phyloP scores from a whole-genome alignment of 1,140 invertebrate genomes.

The Formica exsecta region DNA sequence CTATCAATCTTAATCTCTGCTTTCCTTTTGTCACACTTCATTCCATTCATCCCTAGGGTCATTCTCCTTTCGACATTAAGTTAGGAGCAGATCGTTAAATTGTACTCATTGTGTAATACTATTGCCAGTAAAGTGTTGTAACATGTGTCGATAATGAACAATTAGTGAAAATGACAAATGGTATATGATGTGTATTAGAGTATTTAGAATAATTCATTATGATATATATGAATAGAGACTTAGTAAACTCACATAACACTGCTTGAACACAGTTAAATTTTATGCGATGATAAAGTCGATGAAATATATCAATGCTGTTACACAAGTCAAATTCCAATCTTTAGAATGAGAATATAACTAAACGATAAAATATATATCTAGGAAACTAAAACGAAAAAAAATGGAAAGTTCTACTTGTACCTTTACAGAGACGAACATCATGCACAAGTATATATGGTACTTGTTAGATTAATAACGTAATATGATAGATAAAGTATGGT shows the following conservation, averaged over 20 bases:
- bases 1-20: conserved; percentile 41
- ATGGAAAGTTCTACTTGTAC: conserved; percentile 48
- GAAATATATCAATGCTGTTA: conserved; percentile 46
- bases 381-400: conserved; percentile 41
- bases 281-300: conserved; percentile 41
- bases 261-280: conserved; percentile 80
- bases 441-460: conserved; percentile 46
- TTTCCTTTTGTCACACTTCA: conserved; percentile 18
- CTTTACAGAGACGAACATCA: conserved; percentile 44
- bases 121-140: conserved; percentile 6
- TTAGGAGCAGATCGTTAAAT: conserved; percentile 24
- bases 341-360: conserved; percentile 80
- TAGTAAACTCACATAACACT: conserved; percentile 85
- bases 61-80: conserved; percentile 67
- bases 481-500: conserved; percentile 37
- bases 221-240: conserved; percentile 40
- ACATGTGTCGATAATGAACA: conserved; percentile 35
- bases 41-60: conserved; percentile 62
- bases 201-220: conserved; percentile 46
- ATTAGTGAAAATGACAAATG: conserved; percentile 38
- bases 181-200: conserved; percentile 31
- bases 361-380: conserved; percentile 78
- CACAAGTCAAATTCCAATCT: conserved; percentile 77
- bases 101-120: conserved; percentile 17
- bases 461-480: conserved; percentile 33